phyloP scores from a whole-genome alignment of 2,113 vertebrate species.

The Spermophilus dauricus region DNA sequence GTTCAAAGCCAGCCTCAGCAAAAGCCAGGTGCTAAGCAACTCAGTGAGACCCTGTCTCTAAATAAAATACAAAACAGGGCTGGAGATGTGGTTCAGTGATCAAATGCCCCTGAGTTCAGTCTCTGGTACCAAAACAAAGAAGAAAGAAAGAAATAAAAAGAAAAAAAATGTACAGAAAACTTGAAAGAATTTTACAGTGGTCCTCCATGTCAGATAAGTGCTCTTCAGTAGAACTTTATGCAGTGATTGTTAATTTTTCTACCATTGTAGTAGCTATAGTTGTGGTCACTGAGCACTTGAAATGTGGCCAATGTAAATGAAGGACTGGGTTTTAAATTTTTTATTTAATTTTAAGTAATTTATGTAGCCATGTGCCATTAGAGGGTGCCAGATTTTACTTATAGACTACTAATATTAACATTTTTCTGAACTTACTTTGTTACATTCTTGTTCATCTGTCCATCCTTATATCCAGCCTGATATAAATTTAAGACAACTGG shows the following conservation, averaged over 20 bases:
- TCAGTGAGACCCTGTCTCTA: no score
- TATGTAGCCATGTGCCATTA: background rate
- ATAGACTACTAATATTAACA: background rate
- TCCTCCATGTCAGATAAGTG: background rate
- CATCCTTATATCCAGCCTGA: background rate
- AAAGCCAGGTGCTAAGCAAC: no score
- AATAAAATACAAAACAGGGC: no score
- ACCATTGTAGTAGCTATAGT: background rate
- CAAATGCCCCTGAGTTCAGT: no score
- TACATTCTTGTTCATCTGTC: background rate
- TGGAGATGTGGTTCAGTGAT: no score
- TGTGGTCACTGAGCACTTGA: background rate
- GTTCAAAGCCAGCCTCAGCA: no score
- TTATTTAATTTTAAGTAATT: constrained; percentile 46
- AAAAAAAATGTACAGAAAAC: background rate
- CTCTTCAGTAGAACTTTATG: background rate
- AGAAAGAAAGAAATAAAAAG: no score
- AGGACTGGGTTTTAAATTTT: background rate
- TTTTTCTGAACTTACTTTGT: background rate
- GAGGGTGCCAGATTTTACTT: background rate
- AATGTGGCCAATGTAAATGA: background rate
- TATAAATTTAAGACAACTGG: constrained; percentile 26
- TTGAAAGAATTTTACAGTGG: background rate
- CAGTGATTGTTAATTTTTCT: background rate
- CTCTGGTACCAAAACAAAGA: no score